Evolutionary conservation across 2,888 invertebrate species (phyloP).

Genomic region (Aphidoletes aphidimyza): DNA sequence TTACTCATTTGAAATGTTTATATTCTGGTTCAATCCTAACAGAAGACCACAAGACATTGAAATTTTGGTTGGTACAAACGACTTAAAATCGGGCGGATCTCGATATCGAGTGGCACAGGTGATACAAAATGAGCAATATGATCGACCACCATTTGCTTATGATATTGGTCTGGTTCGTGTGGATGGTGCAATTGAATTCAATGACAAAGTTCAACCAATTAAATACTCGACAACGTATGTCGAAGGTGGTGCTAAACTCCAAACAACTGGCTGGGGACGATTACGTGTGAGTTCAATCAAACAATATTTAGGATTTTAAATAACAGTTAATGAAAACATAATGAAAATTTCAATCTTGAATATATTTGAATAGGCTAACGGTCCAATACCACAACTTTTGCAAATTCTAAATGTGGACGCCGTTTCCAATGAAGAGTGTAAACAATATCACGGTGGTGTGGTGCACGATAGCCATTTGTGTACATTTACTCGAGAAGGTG

Average conservation of each 20-base stretch:
- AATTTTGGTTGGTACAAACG: conserved; percentile 26
- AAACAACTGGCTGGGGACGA: neutral
- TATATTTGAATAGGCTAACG: neutral
- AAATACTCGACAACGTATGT: neutral
- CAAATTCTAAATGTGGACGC: neutral
- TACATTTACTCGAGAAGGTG: neutral
- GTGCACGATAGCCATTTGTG: neutral
- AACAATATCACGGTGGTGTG: neutral
- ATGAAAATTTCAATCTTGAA: too few species aligned
- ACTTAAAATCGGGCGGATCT: neutral
- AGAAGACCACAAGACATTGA: neutral
- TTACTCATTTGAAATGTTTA: too few species aligned
- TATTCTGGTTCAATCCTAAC: neutral
- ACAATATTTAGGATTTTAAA: neutral
- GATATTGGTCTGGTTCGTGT: neutral
- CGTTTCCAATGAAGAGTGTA: neutral
- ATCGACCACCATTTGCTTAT: neutral
- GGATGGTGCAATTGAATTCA: neutral
- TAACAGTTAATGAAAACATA: too few species aligned
- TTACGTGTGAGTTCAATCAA: neutral
- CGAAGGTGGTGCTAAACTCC: neutral
- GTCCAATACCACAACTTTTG: neutral
- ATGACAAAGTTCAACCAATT: conserved; percentile 3
- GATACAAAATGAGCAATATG: neutral
- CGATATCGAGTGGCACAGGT: neutral